Evolutionary conservation across 2,797 vertebrate species (phyloP).

Genomic region (Pagetopsis macropterus): DNA sequence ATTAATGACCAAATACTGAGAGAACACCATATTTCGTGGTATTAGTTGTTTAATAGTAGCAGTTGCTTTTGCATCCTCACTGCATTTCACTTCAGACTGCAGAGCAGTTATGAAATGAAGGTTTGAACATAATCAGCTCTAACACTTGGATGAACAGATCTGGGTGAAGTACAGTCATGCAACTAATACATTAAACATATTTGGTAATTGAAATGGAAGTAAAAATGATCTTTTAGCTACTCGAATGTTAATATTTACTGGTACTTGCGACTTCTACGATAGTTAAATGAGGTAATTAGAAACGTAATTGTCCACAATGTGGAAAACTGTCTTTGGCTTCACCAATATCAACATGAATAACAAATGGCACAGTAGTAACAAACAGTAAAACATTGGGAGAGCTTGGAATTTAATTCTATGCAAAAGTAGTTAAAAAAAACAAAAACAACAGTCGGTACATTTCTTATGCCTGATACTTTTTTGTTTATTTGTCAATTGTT

Average conservation of each 20-base stretch:
- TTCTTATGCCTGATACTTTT: not conserved
- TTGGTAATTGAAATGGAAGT: not conserved
- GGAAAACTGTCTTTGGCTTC: too few relatives aligned
- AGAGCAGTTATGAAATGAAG: not conserved
- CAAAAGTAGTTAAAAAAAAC: too few relatives aligned
- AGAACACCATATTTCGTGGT: not conserved
- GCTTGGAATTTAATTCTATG: too few relatives aligned
- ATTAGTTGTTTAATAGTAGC: not conserved
- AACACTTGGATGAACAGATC: not conserved
- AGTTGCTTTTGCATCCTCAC: not conserved
- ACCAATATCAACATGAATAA: too few relatives aligned
- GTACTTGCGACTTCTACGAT: not conserved
- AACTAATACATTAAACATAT: not conserved
- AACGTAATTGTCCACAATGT: too few relatives aligned
- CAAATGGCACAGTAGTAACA: too few relatives aligned
- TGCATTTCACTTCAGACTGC: conserved; percentile 4
- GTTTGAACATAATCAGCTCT: not conserved
- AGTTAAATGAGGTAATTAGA: too few relatives aligned
- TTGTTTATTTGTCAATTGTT: not conserved
- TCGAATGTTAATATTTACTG: not conserved
- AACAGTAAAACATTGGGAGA: too few relatives aligned
- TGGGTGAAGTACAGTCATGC: not conserved
- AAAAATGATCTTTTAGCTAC: not conserved
- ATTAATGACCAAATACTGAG: conserved; percentile 18
- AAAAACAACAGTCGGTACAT: too few relatives aligned